Conservation (phyloP, 2,113 vertebrate species). For the Varanus komodoensis region DNA sequence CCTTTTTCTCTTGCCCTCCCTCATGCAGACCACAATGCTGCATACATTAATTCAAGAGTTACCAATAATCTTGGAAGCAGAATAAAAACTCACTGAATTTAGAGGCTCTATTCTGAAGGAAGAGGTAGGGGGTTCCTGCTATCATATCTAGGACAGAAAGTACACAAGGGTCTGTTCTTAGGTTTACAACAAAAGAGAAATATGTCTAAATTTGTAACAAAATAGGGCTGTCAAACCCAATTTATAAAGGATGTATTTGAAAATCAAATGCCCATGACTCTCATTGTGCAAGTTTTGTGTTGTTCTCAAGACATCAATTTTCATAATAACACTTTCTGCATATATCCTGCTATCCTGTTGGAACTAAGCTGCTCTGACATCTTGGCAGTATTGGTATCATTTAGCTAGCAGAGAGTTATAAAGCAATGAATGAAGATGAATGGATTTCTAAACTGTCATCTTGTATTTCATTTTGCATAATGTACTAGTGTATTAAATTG, state of each 20-base stretch:
- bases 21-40: background rate
- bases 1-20: background rate
- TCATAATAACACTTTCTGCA: slow-evolving; percentile 44
- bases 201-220: slow-evolving; percentile 23
- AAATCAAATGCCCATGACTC: slow-evolving; percentile 28
- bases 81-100: background rate
- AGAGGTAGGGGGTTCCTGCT: background rate
- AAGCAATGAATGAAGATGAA: slow-evolving; percentile 6
- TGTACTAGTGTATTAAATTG: background rate
- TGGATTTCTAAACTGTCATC: slow-evolving; percentile 15
- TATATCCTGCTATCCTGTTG: slow-evolving; percentile 1
- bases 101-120: background rate
- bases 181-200: slow-evolving; percentile 13
- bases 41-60: background rate
- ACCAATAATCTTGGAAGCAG: background rate
- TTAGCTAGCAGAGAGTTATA: slow-evolving; percentile 33
- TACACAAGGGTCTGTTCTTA: background rate
- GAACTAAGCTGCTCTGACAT: slow-evolving; percentile 25
- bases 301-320: slow-evolving; percentile 28
- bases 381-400: background rate
- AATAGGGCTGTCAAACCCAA: slow-evolving; percentile 23
- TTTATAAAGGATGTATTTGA: slow-evolving; percentile 26
- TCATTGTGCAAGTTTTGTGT: background rate
- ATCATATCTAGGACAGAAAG: background rate
- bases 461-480: slow-evolving; percentile 12